Percentiles rank a stretch among this genome's conserved stretches.
Conservation (phyloP, 2,797 vertebrate genomes). For the Staurois parvus region DNA sequence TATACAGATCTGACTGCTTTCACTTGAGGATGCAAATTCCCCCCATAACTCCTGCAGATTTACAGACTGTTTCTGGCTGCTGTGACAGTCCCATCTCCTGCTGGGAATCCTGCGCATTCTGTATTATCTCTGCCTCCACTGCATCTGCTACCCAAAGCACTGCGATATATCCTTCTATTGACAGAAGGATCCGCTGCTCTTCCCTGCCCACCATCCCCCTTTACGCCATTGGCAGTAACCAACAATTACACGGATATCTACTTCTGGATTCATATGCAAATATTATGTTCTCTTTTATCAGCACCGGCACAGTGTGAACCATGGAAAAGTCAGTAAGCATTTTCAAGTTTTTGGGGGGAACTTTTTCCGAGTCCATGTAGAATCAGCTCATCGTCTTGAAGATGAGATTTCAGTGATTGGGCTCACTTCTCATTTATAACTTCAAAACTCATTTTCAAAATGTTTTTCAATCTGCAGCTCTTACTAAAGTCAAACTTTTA, state of each 20-base stretch:
- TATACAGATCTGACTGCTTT: constrained; percentile 53
- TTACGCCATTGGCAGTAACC: not conserved
- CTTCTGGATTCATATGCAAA: not conserved
- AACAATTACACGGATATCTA: not conserved
- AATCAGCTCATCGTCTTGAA: not conserved
- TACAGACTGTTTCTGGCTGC: constrained; percentile 70
- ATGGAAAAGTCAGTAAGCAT: not conserved
- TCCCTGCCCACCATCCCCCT: not conserved
- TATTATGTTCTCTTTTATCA: not conserved
- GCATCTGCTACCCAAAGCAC: constrained; percentile 64
- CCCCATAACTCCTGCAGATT: constrained; percentile 68
- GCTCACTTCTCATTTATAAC: too few relatives aligned
- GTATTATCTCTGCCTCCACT: constrained; percentile 61
- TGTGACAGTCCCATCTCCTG: constrained; percentile 69
- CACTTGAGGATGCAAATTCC: constrained; percentile 68
- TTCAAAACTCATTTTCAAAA: too few relatives aligned
- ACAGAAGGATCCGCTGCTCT: constrained; percentile 57
- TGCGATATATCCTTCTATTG: constrained; percentile 63
- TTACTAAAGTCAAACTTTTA: too few relatives aligned
- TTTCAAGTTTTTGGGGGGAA: not conserved
- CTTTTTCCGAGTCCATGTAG: not conserved
- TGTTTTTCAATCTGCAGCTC: too few relatives aligned
- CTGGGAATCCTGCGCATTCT: constrained; percentile 64
- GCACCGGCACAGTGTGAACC: not conserved
- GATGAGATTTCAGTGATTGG: too few relatives aligned